Percentiles rank a stretch among this genome's conserved stretches.
These are phyloP conservation scores for Oscheius sp. DNA, from an alignment of 2,888 invertebrate genomes.

Conservation along the genomic window DNA sequence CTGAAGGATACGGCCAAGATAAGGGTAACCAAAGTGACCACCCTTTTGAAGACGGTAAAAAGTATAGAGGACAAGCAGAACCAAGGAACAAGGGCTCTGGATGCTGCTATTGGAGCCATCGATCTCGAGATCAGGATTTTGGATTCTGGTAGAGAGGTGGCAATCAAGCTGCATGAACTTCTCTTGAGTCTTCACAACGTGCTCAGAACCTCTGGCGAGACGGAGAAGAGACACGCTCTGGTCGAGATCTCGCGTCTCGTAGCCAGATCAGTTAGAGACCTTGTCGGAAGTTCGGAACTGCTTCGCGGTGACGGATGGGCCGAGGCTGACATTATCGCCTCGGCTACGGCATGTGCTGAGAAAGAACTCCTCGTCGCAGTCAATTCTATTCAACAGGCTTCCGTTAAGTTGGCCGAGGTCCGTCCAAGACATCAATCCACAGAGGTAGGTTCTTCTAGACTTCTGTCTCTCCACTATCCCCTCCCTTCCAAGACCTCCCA, in stretches of 20 bases:
- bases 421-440: conserved; percentile 81
- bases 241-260: conserved; percentile 79
- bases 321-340: conserved; percentile 28
- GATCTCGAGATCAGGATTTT: conserved; percentile 92
- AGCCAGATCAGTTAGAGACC: conserved; percentile 90
- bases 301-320: conserved; percentile 36
- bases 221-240: conserved; percentile 78
- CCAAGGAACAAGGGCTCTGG: conserved; percentile 92
- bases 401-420: conserved; percentile 90
- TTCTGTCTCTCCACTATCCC: conserved; percentile 27
- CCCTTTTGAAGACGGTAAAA: conserved; percentile 96
- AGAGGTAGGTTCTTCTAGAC: conserved; percentile 3
- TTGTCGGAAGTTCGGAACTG: conserved; percentile 80
- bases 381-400: conserved; percentile 96
- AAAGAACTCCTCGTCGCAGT: conserved; percentile 96
- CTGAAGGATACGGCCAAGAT: conserved; percentile 97
- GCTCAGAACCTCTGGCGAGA: conserved; percentile 77
- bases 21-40: conserved; percentile 99
- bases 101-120: conserved; percentile 97
- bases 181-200: conserved; percentile 82
- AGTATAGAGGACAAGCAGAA: conserved; percentile 98
- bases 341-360: conserved; percentile 83
- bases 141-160: conserved; percentile 87
- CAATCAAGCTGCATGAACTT: conserved; percentile 86
- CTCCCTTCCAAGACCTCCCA: conserved; percentile 40